Evolutionary conservation across 2,797 vertebrate species (phyloP).

Genomic region (Hippopotamyrus pictus): DNA sequence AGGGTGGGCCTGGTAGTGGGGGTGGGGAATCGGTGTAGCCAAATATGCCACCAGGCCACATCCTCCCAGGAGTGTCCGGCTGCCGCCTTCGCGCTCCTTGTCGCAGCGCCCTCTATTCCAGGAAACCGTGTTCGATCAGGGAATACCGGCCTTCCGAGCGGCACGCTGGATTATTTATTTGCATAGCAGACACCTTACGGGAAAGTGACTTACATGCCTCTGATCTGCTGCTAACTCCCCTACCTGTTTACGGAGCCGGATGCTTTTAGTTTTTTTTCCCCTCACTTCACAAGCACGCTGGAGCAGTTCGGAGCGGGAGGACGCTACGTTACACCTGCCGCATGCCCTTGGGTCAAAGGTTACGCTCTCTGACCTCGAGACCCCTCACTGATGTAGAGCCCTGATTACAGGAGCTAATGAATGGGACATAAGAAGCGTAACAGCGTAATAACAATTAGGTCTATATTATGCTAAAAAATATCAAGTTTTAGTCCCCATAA

Average conservation of each 20-base stretch:
- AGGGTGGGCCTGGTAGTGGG: neutral
- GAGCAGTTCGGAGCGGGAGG: neutral
- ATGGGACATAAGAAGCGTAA: neutral
- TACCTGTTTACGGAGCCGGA: neutral
- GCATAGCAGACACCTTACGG: neutral
- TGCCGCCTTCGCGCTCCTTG: neutral
- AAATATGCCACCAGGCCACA: conserved; percentile 6
- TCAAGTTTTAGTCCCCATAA: too few relatives aligned
- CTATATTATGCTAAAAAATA: neutral
- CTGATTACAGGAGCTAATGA: neutral
- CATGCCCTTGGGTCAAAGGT: neutral
- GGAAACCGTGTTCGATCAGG: neutral
- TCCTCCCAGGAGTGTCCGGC: neutral
- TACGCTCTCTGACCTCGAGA: neutral
- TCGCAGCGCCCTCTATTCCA: neutral
- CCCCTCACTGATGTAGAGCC: neutral
- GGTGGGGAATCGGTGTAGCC: neutral
- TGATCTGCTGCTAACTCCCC: neutral
- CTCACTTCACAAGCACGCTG: neutral
- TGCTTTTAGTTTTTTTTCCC: neutral
- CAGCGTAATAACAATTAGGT: neutral
- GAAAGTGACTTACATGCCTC: neutral
- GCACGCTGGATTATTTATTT: neutral
- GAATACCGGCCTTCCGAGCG: neutral
- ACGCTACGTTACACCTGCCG: neutral